A percentile compares a stretch with the other conserved stretches of the same genome.
Conservation (phyloP, 2,797 vertebrate species). For the Synanceia verrucosa region DNA sequence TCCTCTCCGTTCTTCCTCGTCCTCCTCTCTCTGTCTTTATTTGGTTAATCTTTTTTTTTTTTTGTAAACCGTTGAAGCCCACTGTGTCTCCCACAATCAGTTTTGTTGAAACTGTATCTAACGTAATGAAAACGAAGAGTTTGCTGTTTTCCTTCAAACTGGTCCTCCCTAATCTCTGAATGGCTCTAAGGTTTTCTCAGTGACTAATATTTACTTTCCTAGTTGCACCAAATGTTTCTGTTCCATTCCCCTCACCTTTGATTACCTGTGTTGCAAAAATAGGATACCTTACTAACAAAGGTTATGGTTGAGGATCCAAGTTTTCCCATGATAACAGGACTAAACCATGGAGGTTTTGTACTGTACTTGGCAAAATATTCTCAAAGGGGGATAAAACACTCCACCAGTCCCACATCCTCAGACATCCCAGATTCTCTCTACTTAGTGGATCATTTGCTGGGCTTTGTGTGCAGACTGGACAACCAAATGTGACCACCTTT, state of each 20-base stretch:
- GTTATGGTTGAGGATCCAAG: not conserved
- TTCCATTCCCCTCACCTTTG: slow-evolving; percentile 16
- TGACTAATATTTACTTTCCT: slow-evolving; percentile 47
- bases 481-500: not conserved
- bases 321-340: not conserved
- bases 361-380: not conserved
- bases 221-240: slow-evolving; percentile 22
- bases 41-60: slow-evolving; percentile 49
- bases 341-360: not conserved
- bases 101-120: slow-evolving; percentile 38
- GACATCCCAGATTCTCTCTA: not conserved
- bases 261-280: not conserved
- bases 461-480: not conserved
- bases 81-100: slow-evolving; percentile 61
- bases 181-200: slow-evolving; percentile 39
- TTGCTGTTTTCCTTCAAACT: slow-evolving; percentile 37
- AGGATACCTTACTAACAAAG: not conserved
- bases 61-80: slow-evolving; percentile 61
- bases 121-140: slow-evolving; percentile 40
- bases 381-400: not conserved
- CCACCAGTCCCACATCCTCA: not conserved
- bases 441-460: not conserved
- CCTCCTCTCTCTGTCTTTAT: slow-evolving; percentile 59
- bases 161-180: slow-evolving; percentile 36
- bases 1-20: slow-evolving; percentile 59